Conservation (phyloP, 2,888 invertebrate genomes). For the Amiota communis region DNA sequence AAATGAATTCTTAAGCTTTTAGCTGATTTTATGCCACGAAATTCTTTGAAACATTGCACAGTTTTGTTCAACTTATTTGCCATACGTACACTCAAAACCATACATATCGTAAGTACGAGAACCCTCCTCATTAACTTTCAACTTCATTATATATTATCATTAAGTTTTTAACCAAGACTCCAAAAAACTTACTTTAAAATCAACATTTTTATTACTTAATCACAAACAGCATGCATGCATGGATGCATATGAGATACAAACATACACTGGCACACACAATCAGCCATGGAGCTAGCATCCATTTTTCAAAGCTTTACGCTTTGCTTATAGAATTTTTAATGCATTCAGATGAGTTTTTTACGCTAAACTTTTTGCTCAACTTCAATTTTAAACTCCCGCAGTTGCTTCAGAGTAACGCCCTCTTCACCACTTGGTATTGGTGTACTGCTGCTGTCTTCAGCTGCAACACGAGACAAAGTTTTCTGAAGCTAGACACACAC, state of each 20-base stretch:
- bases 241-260: constrained; percentile 60
- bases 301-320: neutral
- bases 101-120: too few species aligned
- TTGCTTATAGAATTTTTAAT: constrained; percentile 59
- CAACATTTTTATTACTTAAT: constrained; percentile 65
- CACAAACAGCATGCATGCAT: constrained; percentile 31
- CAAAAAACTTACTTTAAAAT: constrained; percentile 52
- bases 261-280: constrained; percentile 31
- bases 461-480: constrained; percentile 17
- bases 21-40: neutral
- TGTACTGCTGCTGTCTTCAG: neutral
- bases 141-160: constrained; percentile 11
- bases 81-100: neutral
- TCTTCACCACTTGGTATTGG: neutral
- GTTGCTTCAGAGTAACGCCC: neutral
- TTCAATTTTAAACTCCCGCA: constrained; percentile 29
- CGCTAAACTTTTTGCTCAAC: constrained; percentile 32
- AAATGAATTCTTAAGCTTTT: too few species aligned
- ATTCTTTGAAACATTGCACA: neutral
- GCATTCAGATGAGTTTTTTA: constrained; percentile 39
- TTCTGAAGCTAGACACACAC: neutral
- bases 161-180: neutral
- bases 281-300: neutral
- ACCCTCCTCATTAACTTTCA: neutral
- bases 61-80: neutral